Evolutionary conservation across 2,888 invertebrate species (phyloP).

Genomic region (Magallana nippona): DNA sequence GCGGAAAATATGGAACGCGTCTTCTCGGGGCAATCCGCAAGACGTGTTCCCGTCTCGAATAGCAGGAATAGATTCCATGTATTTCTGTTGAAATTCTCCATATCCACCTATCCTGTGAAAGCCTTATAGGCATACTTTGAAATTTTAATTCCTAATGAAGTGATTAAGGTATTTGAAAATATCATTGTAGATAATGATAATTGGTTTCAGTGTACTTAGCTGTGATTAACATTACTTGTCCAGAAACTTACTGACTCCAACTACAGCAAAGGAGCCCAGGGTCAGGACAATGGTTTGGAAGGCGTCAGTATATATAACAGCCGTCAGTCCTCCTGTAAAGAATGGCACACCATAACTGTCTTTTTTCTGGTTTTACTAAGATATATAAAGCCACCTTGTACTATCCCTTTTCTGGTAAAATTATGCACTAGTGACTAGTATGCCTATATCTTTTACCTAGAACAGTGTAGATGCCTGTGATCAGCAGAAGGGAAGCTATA

Average conservation of each 20-base stretch:
- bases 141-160: background rate
- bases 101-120: conserved; percentile 75
- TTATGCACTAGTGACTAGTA: too few relatives aligned
- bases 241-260: conserved; percentile 67
- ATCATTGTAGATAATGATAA: too few relatives aligned
- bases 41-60: conserved; percentile 62
- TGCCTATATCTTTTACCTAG: conserved; percentile 63
- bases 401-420: too few relatives aligned
- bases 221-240: background rate
- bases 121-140: conserved; percentile 58
- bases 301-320: conserved; percentile 79
- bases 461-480: conserved; percentile 77
- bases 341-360: too few relatives aligned
- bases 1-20: conserved; percentile 75
- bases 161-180: too few relatives aligned
- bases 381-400: too few relatives aligned
- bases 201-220: too few relatives aligned
- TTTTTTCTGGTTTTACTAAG: too few relatives aligned
- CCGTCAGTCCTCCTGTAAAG: conserved; percentile 67
- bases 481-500: conserved; percentile 71
- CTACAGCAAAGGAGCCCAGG: conserved; percentile 72
- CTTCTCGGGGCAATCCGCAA: conserved; percentile 72
- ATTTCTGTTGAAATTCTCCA: conserved; percentile 64
- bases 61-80: conserved; percentile 70
- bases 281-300: conserved; percentile 78